Evolutionary conservation across 2,113 vertebrate genomes (phyloP).

Genomic region (Boleophthalmus pectinirostris): DNA sequence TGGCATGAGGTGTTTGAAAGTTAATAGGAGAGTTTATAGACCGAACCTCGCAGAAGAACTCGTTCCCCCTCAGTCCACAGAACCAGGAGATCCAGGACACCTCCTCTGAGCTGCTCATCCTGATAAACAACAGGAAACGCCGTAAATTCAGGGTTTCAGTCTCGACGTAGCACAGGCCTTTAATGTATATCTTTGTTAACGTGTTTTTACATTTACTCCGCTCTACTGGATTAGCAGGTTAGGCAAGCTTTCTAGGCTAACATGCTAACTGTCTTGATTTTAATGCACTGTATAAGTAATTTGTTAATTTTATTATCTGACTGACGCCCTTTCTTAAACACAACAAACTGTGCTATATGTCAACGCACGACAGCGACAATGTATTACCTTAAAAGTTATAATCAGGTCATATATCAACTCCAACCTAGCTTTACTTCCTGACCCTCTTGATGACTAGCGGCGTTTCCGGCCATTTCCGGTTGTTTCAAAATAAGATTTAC

Average conservation of each 20-base stretch:
- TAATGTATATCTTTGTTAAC: not conserved
- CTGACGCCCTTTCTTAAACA: not conserved
- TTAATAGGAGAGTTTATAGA: not conserved
- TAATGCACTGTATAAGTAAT: not conserved
- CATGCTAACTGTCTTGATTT: not conserved
- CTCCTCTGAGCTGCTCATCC: conserved; percentile 93
- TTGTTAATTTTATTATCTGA: not conserved
- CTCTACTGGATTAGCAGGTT: not conserved
- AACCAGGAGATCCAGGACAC: conserved; percentile 97
- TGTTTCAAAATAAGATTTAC: not conserved
- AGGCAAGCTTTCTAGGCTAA: not conserved
- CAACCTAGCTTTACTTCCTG: conserved; percentile 4
- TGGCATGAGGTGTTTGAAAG: conserved; percentile 1
- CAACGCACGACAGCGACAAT: not conserved
- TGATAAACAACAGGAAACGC: conserved; percentile 29
- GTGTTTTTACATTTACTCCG: not conserved
- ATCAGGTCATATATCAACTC: conserved; percentile 9
- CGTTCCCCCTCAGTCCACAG: conserved; percentile 90
- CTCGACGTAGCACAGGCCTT: not conserved
- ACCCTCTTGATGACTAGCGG: not conserved
- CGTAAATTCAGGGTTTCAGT: not conserved
- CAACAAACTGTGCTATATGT: not conserved
- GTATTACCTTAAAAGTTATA: not conserved
- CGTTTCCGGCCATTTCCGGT: not conserved
- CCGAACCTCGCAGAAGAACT: conserved; percentile 91